Percentiles rank a stretch among this genome's conserved stretches.
phyloP scores from a whole-genome alignment of 2,797 vertebrate species.

The Mus caroli region DNA sequence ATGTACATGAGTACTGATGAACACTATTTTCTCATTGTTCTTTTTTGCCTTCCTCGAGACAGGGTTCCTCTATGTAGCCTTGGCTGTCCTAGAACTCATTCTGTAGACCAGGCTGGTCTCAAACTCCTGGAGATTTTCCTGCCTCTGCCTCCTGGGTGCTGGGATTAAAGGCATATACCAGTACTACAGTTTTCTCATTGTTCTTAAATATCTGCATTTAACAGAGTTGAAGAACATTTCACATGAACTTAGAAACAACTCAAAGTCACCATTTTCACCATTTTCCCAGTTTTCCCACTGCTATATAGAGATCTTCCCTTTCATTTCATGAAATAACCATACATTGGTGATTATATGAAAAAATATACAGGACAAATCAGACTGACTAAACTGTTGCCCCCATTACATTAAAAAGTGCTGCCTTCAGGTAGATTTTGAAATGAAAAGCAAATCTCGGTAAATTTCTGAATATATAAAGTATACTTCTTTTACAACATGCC shows the following conservation, averaged over 20 bases:
- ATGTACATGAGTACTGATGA: background rate
- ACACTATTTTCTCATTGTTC: background rate
- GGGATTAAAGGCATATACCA: background rate
- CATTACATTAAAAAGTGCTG: background rate
- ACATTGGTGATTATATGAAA: background rate
- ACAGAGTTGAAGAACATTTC: background rate
- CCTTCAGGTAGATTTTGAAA: constrained; percentile 25
- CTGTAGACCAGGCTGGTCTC: background rate
- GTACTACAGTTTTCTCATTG: background rate
- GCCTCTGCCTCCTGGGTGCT: background rate
- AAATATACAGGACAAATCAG: background rate
- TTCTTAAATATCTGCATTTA: background rate
- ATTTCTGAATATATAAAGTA: constrained; percentile 17
- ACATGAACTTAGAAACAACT: background rate
- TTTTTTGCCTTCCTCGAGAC: background rate
- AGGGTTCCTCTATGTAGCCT: background rate
- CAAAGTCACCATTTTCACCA: too few relatives aligned
- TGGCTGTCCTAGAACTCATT: background rate
- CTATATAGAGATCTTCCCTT: background rate
- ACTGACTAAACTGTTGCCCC: background rate
- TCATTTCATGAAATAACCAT: background rate
- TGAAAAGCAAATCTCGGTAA: background rate
- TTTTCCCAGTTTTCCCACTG: background rate
- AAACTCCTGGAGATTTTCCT: background rate
- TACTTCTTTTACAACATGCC: background rate